A percentile compares a stretch with the other conserved stretches of the same genome.
Conservation (phyloP, 1,140 invertebrate genomes). For the Ceratosolen solmsi region DNA sequence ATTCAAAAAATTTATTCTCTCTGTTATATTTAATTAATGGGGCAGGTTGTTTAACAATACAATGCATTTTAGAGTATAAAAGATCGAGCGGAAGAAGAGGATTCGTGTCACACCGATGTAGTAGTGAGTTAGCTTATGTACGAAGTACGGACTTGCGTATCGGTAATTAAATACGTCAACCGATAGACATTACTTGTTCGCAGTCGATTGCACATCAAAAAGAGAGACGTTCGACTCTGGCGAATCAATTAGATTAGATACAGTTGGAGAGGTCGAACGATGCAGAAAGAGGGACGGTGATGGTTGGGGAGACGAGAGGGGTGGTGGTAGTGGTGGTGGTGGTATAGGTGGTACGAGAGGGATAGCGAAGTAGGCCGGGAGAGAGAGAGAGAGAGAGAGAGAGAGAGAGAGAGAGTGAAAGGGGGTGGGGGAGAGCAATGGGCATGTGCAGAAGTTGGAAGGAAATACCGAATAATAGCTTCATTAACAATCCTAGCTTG, state of each 20-base stretch:
- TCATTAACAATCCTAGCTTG: conserved; percentile 43
- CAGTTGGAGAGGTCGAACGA: no score
- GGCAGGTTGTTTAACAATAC: no score
- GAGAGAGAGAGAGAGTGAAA: background rate
- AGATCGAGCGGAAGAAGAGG: background rate
- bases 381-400: background rate
- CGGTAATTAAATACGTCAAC: conserved; percentile 30
- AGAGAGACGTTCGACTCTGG: background rate
- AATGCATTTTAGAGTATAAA: background rate
- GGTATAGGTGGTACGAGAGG: no score
- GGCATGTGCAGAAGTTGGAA: conserved; percentile 1
- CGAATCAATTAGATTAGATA: conserved; percentile 46
- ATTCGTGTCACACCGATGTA: background rate
- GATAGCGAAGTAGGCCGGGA: background rate
- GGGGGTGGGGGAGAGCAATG: background rate
- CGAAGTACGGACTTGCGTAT: conserved; percentile 3
- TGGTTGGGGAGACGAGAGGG: no score
- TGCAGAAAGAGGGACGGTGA: no score
- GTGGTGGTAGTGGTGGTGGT: no score
- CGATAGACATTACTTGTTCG: background rate
- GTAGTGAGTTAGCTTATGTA: background rate
- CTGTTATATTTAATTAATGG: no score
- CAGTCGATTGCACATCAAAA: conserved; percentile 31
- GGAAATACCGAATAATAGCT: conserved; percentile 36
- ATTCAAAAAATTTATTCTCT: no score